Conservation (phyloP, 2,888 invertebrate species). For the Arrhopalites spinosus region DNA sequence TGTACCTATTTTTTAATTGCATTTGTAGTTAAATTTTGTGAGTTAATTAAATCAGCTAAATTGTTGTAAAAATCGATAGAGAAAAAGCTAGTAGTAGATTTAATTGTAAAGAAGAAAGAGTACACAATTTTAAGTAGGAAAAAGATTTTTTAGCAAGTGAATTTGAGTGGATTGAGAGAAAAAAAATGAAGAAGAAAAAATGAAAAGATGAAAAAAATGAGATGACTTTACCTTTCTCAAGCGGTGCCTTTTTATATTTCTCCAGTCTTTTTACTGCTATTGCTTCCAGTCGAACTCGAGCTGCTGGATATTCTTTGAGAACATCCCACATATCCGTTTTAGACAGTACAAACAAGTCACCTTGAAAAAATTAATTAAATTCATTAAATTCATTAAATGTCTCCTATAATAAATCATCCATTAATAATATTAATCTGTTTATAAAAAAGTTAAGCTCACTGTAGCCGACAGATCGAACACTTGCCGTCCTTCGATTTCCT, state of each 20-base stretch:
- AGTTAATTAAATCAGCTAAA: too few relatives aligned
- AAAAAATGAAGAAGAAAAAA: not conserved
- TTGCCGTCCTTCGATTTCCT: conserved; percentile 98
- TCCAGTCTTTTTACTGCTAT: conserved; percentile 97
- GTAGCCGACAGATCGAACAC: conserved; percentile 96
- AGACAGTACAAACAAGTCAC: conserved; percentile 93
- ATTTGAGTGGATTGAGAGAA: too few relatives aligned
- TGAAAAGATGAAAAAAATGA: not conserved
- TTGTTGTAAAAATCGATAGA: not conserved
- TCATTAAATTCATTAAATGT: too few relatives aligned
- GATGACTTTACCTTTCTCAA: conserved; percentile 77
- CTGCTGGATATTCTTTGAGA: conserved; percentile 91
- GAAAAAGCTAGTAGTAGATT: too few relatives aligned
- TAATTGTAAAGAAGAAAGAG: too few relatives aligned
- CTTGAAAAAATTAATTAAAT: too few relatives aligned
- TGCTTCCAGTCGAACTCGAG: conserved; percentile 90
- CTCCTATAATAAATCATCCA: too few relatives aligned
- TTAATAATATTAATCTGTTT: too few relatives aligned
- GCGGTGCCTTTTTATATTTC: conserved; percentile 93
- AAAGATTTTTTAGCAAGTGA: too few relatives aligned
- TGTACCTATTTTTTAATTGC: too few relatives aligned
- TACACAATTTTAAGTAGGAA: too few relatives aligned
- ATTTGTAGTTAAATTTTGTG: too few relatives aligned
- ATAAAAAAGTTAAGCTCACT: conserved; percentile 64
- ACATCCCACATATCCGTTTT: conserved; percentile 99